Percentiles rank a stretch among this genome's conserved stretches.
Conservation (phyloP, 2,888 invertebrate species). For the Osmoderma eremita region DNA sequence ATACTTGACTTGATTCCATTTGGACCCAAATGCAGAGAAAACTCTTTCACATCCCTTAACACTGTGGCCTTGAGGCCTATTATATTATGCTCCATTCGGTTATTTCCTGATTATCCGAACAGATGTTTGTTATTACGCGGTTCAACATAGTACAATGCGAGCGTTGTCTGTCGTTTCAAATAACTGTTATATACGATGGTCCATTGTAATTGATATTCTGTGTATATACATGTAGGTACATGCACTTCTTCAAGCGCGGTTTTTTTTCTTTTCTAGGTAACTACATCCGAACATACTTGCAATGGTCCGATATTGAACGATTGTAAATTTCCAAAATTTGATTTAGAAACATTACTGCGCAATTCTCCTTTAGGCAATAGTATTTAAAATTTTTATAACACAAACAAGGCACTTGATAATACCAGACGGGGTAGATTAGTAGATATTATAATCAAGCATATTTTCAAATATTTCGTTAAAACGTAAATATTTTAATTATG, state of each 20-base stretch:
- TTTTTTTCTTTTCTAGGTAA: constrained; percentile 1
- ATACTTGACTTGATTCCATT: too few relatives aligned
- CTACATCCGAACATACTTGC: background rate
- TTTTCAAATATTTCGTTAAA: constrained; percentile 13
- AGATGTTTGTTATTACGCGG: too few relatives aligned
- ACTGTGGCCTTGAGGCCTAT: too few relatives aligned
- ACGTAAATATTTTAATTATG: constrained; percentile 12
- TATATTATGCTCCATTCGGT: too few relatives aligned
- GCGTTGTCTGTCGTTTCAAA: too few relatives aligned
- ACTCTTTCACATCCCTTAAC: too few relatives aligned
- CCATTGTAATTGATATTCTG: too few relatives aligned
- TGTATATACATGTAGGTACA: background rate
- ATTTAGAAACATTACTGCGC: constrained; percentile 11
- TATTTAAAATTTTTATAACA: constrained; percentile 7
- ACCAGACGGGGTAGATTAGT: constrained; percentile 18
- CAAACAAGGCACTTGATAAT: constrained; percentile 21
- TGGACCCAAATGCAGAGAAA: too few relatives aligned
- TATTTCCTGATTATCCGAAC: too few relatives aligned
- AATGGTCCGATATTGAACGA: background rate
- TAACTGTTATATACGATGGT: too few relatives aligned
- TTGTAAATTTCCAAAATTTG: constrained; percentile 5
- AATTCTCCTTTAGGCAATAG: constrained; percentile 22
- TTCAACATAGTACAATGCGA: too few relatives aligned
- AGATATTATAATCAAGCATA: constrained; percentile 15
- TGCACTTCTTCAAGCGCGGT: background rate